Conservation (phyloP, 2,113 vertebrate species). For the Poecile atricapillus region DNA sequence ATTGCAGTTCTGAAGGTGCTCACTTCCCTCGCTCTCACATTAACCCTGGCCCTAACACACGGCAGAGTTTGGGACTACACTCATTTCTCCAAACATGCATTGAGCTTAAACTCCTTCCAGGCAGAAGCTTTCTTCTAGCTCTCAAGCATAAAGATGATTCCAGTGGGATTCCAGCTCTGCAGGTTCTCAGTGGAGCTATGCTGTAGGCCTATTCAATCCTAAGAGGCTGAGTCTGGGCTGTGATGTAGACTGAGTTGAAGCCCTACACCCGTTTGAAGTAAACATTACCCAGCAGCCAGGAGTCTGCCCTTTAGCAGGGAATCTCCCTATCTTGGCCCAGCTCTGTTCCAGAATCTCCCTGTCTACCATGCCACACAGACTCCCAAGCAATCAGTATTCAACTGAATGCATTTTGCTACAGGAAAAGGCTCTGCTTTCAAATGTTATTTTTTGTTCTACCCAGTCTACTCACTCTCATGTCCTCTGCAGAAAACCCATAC, state of each 20-base stretch:
- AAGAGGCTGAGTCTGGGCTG: neutral
- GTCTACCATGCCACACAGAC: neutral
- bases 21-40: neutral
- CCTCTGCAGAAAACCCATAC: neutral
- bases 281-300: neutral
- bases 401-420: neutral
- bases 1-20: neutral
- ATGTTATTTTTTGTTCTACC: neutral
- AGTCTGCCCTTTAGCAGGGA: neutral
- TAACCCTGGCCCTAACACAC: neutral
- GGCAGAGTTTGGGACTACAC: neutral
- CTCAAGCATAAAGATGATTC: neutral
- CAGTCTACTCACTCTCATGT: neutral
- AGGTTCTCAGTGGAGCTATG: neutral
- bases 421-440: neutral
- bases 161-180: neutral
- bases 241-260: neutral
- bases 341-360: neutral
- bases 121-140: neutral
- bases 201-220: neutral
- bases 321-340: neutral
- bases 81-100: accelerated
- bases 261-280: neutral
- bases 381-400: neutral
- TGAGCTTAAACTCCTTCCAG: neutral